Percentiles rank a stretch among this genome's conserved stretches.
Evolutionary conservation across 2,888 invertebrate species (phyloP).

Genomic region (Gastracanthus pulcherrimus): DNA sequence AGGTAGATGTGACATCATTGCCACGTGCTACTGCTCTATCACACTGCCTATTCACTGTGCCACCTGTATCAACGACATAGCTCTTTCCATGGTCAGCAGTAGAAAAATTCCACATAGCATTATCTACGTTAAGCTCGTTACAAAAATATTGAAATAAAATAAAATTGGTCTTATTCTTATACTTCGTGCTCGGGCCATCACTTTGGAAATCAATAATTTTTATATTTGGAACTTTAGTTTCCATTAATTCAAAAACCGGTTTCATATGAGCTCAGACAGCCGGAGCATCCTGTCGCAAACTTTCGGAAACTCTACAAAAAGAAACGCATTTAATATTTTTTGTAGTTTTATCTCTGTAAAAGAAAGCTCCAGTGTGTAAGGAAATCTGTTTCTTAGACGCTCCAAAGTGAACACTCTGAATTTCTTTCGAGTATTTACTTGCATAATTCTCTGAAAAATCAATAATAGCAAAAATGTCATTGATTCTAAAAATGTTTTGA

Average conservation of each 20-base stretch:
- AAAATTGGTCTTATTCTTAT: constrained; percentile 6
- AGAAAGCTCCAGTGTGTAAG: constrained; percentile 36
- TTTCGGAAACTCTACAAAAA: constrained; percentile 38
- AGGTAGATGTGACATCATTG: constrained; percentile 18
- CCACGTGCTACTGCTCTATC: constrained; percentile 11
- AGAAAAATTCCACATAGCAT: not conserved
- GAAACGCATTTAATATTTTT: not conserved
- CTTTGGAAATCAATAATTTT: not conserved
- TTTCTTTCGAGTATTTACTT: constrained; percentile 30
- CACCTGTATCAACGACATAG: constrained; percentile 15
- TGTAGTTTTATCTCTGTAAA: not conserved
- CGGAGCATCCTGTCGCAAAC: constrained; percentile 37
- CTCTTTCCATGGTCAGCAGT: constrained; percentile 13
- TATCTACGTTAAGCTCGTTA: not conserved
- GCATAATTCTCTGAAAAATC: constrained; percentile 44
- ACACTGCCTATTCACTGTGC: constrained; percentile 1
- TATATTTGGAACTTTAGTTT: not conserved
- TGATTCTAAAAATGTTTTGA: constrained; percentile 18
- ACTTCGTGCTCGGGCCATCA: not conserved
- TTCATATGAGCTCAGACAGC: constrained; percentile 31
- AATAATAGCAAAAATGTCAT: constrained; percentile 31
- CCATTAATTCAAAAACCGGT: constrained; percentile 20
- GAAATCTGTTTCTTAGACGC: constrained; percentile 34
- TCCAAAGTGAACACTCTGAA: constrained; percentile 41
- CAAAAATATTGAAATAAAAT: not conserved